Conservation (phyloP, 2,888 invertebrate genomes). For the Apamea epomidion region DNA sequence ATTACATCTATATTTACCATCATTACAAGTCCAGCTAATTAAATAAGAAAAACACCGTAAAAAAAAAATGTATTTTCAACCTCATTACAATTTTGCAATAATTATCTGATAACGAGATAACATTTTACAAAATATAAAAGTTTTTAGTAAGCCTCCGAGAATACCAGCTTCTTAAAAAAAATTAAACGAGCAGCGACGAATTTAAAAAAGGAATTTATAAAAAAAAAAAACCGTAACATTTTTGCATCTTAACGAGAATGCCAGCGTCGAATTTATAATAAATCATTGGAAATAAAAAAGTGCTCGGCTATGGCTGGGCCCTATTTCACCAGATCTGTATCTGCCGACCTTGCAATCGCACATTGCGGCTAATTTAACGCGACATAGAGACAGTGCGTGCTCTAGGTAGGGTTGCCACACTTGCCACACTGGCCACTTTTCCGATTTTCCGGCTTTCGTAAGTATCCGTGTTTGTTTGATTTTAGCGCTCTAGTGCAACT, state of each 20-base stretch:
- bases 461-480: background rate
- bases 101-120: conserved; percentile 46
- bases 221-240: conserved; percentile 38
- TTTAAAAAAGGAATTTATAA: conserved; percentile 24
- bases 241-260: conserved; percentile 62
- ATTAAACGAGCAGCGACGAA: background rate
- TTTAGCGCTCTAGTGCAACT: background rate
- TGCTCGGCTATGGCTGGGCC: conserved; percentile 31
- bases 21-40: conserved; percentile 32
- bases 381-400: conserved; percentile 62
- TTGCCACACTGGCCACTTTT: conserved; percentile 2
- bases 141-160: conserved; percentile 30
- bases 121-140: conserved; percentile 34
- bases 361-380: conserved; percentile 65
- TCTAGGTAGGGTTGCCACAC: conserved; percentile 37
- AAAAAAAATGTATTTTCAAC: conserved; percentile 31
- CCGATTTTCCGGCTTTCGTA: background rate
- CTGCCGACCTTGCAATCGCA: conserved; percentile 62
- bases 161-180: conserved; percentile 14
- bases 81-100: conserved; percentile 47
- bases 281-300: conserved; percentile 62
- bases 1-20: conserved; percentile 40
- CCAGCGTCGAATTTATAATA: conserved; percentile 60
- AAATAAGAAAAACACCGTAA: conserved; percentile 32
- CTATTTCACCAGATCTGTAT: conserved; percentile 61